Conservation (phyloP, 1,140 invertebrate genomes). For the Eubasilissa regina region DNA sequence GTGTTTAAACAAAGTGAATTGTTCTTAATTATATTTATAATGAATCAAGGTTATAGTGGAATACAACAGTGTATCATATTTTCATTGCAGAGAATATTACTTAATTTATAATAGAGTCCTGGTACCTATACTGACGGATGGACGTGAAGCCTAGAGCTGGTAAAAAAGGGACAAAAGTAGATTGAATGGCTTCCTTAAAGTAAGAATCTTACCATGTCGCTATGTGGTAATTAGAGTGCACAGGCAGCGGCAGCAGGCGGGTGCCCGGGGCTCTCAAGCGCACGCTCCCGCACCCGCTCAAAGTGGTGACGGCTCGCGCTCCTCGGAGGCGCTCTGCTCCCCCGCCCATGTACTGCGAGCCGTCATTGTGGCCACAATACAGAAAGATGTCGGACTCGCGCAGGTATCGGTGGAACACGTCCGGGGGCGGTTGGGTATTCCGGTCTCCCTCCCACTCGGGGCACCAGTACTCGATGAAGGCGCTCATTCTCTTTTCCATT, state of each 20-base stretch:
- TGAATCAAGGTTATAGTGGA: no score
- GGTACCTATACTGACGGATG: no score
- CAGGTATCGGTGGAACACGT: slow-evolving; percentile 75
- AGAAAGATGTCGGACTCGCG: slow-evolving; percentile 77
- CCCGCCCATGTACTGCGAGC: slow-evolving; percentile 77
- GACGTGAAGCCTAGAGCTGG: no score
- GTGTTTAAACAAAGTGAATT: no score
- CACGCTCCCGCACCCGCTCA: slow-evolving; percentile 86
- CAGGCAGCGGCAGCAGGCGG: slow-evolving; percentile 76
- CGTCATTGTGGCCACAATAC: slow-evolving; percentile 87
- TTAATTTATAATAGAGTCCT: no score
- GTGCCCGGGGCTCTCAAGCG: slow-evolving; percentile 73
- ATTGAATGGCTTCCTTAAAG: no score
- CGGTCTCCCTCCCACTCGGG: slow-evolving; percentile 77
- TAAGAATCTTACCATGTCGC: slow-evolving; percentile 74
- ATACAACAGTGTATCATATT: no score
- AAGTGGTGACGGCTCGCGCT: slow-evolving; percentile 76
- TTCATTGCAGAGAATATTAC: no score
- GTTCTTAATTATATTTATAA: no score
- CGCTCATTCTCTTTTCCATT: slow-evolving; percentile 79
- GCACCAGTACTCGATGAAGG: slow-evolving; percentile 77
- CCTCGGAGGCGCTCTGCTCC: slow-evolving; percentile 66
- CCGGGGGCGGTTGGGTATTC: slow-evolving; percentile 72
- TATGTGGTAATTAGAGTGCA: slow-evolving; percentile 80
- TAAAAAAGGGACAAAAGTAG: no score